A percentile compares a stretch with the other conserved stretches of the same genome.
These are phyloP conservation scores for Digitonthophagus gazella DNA, from an alignment of 2,888 invertebrate species.

Conservation along the genomic window DNA sequence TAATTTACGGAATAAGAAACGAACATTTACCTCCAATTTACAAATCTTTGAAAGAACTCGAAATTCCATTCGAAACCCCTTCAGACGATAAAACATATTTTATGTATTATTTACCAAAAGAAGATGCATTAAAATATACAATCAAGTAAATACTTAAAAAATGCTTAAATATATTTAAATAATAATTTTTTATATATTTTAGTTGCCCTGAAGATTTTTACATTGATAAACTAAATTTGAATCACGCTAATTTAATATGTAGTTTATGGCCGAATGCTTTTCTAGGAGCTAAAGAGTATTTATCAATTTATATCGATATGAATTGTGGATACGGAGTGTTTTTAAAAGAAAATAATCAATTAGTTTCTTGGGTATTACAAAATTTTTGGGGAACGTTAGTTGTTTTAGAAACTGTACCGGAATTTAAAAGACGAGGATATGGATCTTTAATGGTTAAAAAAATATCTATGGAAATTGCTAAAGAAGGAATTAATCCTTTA, in stretches of 20 bases:
- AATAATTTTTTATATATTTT: background rate
- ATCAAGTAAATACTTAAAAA: background rate
- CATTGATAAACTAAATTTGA: conserved; percentile 21
- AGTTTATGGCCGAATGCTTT: conserved; percentile 34
- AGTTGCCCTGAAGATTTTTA: conserved; percentile 26
- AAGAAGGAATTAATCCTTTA: conserved; percentile 16
- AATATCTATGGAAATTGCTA: conserved; percentile 17
- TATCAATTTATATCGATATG: conserved; percentile 22
- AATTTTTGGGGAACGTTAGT: conserved; percentile 23
- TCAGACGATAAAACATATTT: background rate
- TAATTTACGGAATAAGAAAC: conserved; percentile 6
- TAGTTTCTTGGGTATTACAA: conserved; percentile 24
- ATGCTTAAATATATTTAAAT: too few relatives aligned
- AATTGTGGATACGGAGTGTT: conserved; percentile 24
- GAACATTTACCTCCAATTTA: conserved; percentile 5
- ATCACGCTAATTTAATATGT: conserved; percentile 27
- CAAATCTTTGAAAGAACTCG: background rate
- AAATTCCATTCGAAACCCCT: background rate
- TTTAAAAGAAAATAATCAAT: conserved; percentile 20
- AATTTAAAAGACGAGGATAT: conserved; percentile 24
- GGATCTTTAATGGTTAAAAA: conserved; percentile 17
- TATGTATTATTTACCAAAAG: conserved; percentile 4
- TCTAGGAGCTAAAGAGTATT: conserved; percentile 30
- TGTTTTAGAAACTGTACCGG: conserved; percentile 21
- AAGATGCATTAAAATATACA: conserved; percentile 2